Base-by-base conservation (phyloP, 2,888 invertebrate genomes). In the Syritta pipiens region DNA sequence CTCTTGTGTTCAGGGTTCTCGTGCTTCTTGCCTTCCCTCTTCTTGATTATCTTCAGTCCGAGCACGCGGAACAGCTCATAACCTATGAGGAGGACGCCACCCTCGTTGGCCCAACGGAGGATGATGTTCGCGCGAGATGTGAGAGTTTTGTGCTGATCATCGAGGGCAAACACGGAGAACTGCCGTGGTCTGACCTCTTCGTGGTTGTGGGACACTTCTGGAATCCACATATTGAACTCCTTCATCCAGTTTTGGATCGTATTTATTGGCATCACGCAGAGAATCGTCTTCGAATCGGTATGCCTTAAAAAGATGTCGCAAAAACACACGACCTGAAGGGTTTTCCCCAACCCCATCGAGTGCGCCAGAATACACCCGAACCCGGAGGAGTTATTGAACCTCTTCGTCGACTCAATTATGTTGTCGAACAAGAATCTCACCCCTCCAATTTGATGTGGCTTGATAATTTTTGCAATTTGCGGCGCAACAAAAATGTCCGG, bases 341-440 rank as follows among this genome's bases (percentile, higher is more conserved):
- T 99, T 90, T 99, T 99, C n/a, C 99, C 99, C 22, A 99, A 91
- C 1, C 99, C 99, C 99, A 99, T 99, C 42, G 97, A 97, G 90
- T 99, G 99, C 0, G 99, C 99, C 57, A 99, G 90, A 84, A 99
- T 98, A 88, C 99, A 99, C 9, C 99, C 99, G 88, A 99, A 98
- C 7, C 99, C 98, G 1, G 93, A 92, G 0, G 95, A 95, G 10
- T 92, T 94, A 62, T 95, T 94, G 88, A 94, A 99, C 82, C 97
- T 91, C 76, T 94, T 94, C 42, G 95, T 92, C 14, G 97, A 97
- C 89, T 99, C 99, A 83, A 99, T 95, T 19, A 99, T 94, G 88
- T 99, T 99, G 89, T 99, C 98, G 87, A 96, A 99, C 59, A 99
- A 90, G 88, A 99, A 99, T 67, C 98, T 91, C 10, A 97, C 94